Evolutionary conservation across 2,113 vertebrate species (phyloP), one percentile per base, ranked within the genome.

Genomic region (Brienomyrus brachyistius): DNA sequence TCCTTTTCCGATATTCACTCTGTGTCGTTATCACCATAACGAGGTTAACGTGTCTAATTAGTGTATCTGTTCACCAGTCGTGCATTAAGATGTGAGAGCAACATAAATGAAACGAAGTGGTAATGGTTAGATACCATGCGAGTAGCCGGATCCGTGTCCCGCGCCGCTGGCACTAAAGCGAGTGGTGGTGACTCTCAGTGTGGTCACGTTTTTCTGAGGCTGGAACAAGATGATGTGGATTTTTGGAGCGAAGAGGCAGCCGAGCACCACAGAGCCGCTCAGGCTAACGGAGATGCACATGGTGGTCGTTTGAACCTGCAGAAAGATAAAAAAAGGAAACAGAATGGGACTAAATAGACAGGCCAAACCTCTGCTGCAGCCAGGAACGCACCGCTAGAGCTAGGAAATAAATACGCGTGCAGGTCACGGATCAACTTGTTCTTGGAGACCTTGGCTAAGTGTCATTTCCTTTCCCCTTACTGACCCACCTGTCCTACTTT

Each of bases 271-370:
- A 0, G 98, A 98, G 80, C 98, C 98, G 0, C 98, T 99, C 93
- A 99, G 97, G 91, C 98, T 99, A 92, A 99, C 98, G 0, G 98
- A 99, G 94, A 99, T 97, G 13, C 98, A 99, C 97, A 99, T 98
- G 91, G 98, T 99, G 89, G 98, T 99, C 89, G 98, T 99, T 95
- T 99, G 98, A 51, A 99, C 98, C 98, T 99, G 95, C 2, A 59
- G 88, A 82, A 0, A 88, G 70, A 89, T 27, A n/a, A 31, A 89
- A 83, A n/a, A 80, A 62, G 82, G 86, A 10, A 54, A 80, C 11
- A 9, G 80, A 31, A 31, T 52, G 51, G 35, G 17, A 47, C 21
- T 48, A 40, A 84, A n/a, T 45, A 43, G 15, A 43, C 74, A 19
- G 70, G 35, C 74, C 13, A 80, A 43, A 43, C 31, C 35, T 80